Evolutionary conservation across 2,888 invertebrate species (phyloP).

Genomic region (Melanostoma mellinum): DNA sequence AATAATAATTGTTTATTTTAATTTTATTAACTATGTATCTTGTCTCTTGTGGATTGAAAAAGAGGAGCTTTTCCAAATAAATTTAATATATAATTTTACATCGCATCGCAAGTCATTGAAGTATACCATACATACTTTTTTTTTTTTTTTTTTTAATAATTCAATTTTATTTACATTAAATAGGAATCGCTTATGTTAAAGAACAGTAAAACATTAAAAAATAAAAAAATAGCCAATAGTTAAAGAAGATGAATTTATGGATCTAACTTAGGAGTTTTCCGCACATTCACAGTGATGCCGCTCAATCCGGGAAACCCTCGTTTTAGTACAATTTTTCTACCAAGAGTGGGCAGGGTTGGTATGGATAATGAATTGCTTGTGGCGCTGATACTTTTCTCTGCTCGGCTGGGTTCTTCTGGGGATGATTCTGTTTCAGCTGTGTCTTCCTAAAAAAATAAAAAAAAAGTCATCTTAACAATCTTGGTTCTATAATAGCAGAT

Average conservation of each 20-base stretch:
- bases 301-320: constrained; percentile 71
- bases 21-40: constrained; percentile 24
- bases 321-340: constrained; percentile 78
- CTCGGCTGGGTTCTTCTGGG: constrained; percentile 46
- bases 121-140: constrained; percentile 19
- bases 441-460: constrained; percentile 75
- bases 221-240: constrained; percentile 11
- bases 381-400: constrained; percentile 53
- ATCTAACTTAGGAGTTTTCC: constrained; percentile 67
- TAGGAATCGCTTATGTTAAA: constrained; percentile 54
- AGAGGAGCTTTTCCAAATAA: constrained; percentile 6
- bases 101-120: constrained; percentile 1
- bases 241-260: constrained; percentile 41
- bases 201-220: constrained; percentile 1
- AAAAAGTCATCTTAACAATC: not conserved
- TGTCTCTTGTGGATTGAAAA: constrained; percentile 31
- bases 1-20: constrained; percentile 1
- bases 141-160: constrained; percentile 43
- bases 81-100: constrained; percentile 6
- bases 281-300: constrained; percentile 54
- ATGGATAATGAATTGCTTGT: constrained; percentile 63
- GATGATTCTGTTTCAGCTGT: constrained; percentile 70
- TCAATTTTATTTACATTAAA: constrained; percentile 57
- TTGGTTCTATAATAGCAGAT: too few relatives aligned
- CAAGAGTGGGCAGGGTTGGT: constrained; percentile 75